These are phyloP conservation scores for Natator depressus DNA, from an alignment of 2,113 vertebrate species.

Conservation along the genomic window DNA sequence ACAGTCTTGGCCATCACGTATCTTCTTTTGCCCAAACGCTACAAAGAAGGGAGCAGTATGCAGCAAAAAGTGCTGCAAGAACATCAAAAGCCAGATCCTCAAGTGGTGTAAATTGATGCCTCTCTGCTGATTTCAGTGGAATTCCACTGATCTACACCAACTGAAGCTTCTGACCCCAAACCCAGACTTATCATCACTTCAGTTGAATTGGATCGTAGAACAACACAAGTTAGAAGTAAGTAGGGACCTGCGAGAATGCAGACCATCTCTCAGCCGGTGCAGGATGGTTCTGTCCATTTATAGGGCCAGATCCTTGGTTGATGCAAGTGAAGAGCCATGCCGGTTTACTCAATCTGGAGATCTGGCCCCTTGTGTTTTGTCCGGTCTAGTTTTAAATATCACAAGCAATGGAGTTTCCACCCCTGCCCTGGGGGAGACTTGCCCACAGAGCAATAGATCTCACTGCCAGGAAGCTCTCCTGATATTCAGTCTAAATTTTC, in stretches of 20 bases:
- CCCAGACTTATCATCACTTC: fast-evolving
- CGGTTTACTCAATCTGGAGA: background rate
- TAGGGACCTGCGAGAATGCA: background rate
- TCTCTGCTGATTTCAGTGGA: background rate
- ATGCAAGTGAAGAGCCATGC: background rate
- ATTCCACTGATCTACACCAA: background rate
- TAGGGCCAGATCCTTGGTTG: background rate
- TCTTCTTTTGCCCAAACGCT: background rate
- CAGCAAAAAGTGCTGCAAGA: background rate
- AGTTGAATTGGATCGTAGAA: background rate
- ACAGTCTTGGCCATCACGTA: background rate
- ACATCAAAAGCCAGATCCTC: background rate
- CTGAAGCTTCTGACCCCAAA: background rate
- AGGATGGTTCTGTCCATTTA: background rate
- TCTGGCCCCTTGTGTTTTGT: background rate
- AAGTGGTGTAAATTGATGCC: background rate
- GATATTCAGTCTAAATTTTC: background rate
- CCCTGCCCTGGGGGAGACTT: background rate
- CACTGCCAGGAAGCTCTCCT: background rate
- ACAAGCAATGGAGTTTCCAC: background rate
- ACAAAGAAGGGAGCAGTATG: background rate
- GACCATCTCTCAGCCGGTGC: background rate
- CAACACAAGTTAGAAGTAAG: background rate
- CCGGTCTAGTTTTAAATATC: background rate
- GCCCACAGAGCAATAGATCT: background rate